These are phyloP conservation scores for Balaenoptera acutorostrata DNA, from an alignment of 2,113 vertebrate genomes.

Conservation along the genomic window DNA sequence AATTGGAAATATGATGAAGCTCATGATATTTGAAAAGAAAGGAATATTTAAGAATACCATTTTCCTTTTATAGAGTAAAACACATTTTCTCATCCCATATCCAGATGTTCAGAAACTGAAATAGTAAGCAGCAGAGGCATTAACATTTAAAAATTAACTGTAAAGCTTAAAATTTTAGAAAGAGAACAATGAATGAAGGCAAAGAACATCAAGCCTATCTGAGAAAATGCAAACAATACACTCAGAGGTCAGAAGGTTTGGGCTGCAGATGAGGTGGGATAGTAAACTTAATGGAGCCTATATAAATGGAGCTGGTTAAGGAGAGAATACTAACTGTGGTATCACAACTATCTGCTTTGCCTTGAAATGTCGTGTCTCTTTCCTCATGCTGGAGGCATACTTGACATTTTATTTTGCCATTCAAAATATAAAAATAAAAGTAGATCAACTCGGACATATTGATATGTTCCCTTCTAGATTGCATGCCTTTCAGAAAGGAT, in stretches of 20 bases:
- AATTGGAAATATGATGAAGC: background rate
- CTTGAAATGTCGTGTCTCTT: background rate
- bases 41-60: background rate
- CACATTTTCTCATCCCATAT: background rate
- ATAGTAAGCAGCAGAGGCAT: background rate
- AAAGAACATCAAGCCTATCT: background rate
- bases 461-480: background rate
- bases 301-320: background rate
- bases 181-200: background rate
- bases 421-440: background rate
- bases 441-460: background rate
- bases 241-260: background rate
- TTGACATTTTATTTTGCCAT: background rate
- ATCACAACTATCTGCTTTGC: background rate
- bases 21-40: background rate
- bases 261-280: background rate
- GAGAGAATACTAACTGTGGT: background rate
- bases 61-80: background rate
- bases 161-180: background rate
- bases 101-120: background rate
- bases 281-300: background rate
- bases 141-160: background rate
- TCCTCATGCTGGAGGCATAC: background rate
- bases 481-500: background rate
- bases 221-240: background rate